Conservation (phyloP, 2,888 invertebrate genomes). For the Ochropacha duplaris region DNA sequence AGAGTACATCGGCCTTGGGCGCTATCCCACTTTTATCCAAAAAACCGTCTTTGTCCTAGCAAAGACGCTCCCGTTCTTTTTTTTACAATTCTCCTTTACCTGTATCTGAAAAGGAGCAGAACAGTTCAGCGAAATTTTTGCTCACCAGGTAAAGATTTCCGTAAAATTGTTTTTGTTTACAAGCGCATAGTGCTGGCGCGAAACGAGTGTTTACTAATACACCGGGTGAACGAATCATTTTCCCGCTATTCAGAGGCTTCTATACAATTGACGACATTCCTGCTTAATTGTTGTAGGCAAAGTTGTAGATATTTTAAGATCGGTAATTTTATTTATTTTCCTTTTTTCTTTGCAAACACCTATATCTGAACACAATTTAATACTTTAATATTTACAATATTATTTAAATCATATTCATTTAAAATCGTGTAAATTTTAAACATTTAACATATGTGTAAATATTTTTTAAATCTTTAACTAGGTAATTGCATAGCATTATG, state of each 20-base stretch:
- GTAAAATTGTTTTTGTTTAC: constrained; percentile 70
- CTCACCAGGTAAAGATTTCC: constrained; percentile 58
- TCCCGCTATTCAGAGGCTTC: constrained; percentile 50
- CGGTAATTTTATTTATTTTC: neutral
- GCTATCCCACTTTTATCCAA: constrained; percentile 60
- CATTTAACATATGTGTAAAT: no score
- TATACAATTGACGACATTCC: constrained; percentile 1
- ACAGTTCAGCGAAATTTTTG: constrained; percentile 41
- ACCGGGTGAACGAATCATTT: constrained; percentile 53
- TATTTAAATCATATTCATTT: no score
- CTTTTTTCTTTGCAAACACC: no score
- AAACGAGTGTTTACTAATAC: constrained; percentile 75
- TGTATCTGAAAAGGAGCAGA: constrained; percentile 29
- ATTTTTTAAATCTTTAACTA: neutral
- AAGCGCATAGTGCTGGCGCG: constrained; percentile 71
- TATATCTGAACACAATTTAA: no score
- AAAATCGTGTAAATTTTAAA: no score
- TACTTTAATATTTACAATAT: neutral
- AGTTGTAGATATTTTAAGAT: neutral
- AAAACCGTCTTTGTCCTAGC: constrained; percentile 51
- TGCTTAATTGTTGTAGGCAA: neutral
- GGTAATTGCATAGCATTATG: neutral
- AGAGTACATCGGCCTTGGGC: constrained; percentile 72
- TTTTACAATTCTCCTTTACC: constrained; percentile 38
- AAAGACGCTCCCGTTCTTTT: constrained; percentile 45